Evolutionary conservation across 2,888 invertebrate genomes (phyloP), one percentile per base, ranked within the genome.

Genomic region (Alloscopus bannaensis): DNA sequence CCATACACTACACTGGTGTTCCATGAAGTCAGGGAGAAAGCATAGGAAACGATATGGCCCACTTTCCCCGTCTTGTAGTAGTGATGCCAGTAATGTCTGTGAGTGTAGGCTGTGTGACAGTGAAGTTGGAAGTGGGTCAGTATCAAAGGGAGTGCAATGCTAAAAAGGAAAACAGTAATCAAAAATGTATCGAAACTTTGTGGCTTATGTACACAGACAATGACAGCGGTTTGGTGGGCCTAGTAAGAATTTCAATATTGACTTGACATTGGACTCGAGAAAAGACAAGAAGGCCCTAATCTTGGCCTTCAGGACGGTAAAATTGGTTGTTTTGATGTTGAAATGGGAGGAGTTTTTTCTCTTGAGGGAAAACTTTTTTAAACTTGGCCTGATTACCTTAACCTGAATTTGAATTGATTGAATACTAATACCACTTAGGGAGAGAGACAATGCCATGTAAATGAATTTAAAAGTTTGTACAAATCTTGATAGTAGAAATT

Each of bases 321-420:
- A 45, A 45, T 45, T 45, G n/a, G n/a, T n/a, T n/a, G n/a, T n/a
- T n/a, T n/a, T n/a, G n/a, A n/a, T n/a, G n/a, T n/a, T n/a, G n/a
- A n/a, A n/a, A n/a, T n/a, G n/a, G n/a, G n/a, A n/a, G n/a, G n/a
- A n/a, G n/a, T n/a, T n/a, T n/a, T n/a, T n/a, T n/a, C n/a, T n/a
- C n/a, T n/a, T n/a, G n/a, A n/a, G 42, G 42, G 8, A 20, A 50
- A n/a, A 20, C 20, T 50, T 18, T 3, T 13, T 60, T 65, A 71
- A 66, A 80, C 80, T 76, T 80, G 80, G 71, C 75, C 80, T 42
- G 24, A 52, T 60, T 80, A 70, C 80, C 80, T 80, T 80, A 42
- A 66, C 80, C 80, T 65, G 60, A 13, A 71, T 80, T 80, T 28
- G 40, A 50, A 50, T 6, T 50, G 20, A 50, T n/a, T n/a, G n/a